Base-by-base conservation (phyloP, 2,797 vertebrate species). In the Linurgus olivaceus region DNA sequence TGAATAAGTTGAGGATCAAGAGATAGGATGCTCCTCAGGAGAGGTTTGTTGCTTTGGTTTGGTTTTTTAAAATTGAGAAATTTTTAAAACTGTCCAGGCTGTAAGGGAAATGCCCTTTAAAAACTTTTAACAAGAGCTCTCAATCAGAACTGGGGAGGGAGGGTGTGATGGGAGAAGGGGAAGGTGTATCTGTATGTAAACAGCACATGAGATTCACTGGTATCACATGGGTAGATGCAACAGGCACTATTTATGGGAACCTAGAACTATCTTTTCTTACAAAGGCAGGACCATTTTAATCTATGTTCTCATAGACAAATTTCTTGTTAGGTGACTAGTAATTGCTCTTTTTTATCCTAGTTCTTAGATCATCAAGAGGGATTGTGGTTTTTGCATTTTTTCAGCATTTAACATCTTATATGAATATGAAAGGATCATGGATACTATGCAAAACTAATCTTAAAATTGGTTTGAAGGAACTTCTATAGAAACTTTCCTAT, bases 151-250 rank as follows among this genome's bases (percentile, higher is more conserved):
- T 63, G 20, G 11, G 11, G 13, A 52, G 28, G 4, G 18, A 20
- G 7, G 6, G 0, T 26, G 13, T 1, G 3, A 17, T 55, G 38
- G 11, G 4, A n/a, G 14, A 10, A 11, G 7, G 9, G 7, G 4
- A 14, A 38, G 12, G 23, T 7, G 2, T 18, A 17, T 48, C 11
- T 42, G 3, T 38, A 9, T 58, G 23, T 48, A 57, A 92, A 58
- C 18, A 54, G 10, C 31, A 33, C 9, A 9, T 24, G 42, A 76
- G 8, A 51, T 66, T 61, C n/a, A 19, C 5, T 63, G 16, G 6
- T 59, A 17, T 31, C 40, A 45, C 37, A 18, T 2, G 3, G 9
- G 6, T 45, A 12, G 17, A 18, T 84, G 12, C 45, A 58, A 77
- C 8, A 71, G 24, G 14, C 9, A 16, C 9, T 19, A 4, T 20